phyloP scores from a whole-genome alignment of 2,797 vertebrate genomes.

The Neostethus bicornis region DNA sequence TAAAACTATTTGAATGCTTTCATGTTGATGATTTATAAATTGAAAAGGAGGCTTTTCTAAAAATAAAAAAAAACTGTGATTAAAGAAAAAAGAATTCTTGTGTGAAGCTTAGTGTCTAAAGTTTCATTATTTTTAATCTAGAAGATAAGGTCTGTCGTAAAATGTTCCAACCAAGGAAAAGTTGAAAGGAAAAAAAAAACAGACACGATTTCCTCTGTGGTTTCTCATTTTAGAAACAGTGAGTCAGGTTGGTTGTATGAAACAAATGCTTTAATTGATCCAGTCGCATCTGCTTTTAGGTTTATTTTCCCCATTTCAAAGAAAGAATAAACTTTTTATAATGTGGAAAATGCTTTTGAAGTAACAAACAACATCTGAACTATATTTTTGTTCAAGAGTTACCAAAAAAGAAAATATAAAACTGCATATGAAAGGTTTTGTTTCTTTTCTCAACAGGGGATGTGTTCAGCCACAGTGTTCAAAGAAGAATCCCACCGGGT shows the following conservation, averaged over 20 bases:
- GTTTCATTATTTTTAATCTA: neutral
- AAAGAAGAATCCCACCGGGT: constrained; percentile 71
- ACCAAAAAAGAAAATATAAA: neutral
- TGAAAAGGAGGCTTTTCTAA: too few species aligned
- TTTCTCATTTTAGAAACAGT: constrained; percentile 36
- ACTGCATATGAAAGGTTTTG: neutral
- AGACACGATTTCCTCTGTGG: constrained; percentile 22
- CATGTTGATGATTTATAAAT: neutral
- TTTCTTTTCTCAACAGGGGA: constrained; percentile 79
- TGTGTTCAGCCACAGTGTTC: constrained; percentile 75
- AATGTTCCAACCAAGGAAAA: constrained; percentile 3
- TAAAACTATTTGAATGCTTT: neutral
- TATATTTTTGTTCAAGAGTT: neutral
- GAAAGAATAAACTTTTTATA: neutral
- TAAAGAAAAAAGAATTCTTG: neutral
- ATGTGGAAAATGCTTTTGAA: neutral
- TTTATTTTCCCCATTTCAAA: neutral
- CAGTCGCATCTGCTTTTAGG: constrained; percentile 23
- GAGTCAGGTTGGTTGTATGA: constrained; percentile 30
- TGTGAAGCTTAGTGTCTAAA: constrained; percentile 1
- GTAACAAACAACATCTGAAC: neutral
- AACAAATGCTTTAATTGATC: constrained; percentile 32
- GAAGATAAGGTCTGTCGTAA: neutral
- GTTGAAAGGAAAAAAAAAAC: constrained; percentile 11
- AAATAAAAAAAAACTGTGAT: neutral